A percentile compares a stretch with the other conserved stretches of the same genome.
phyloP scores from a whole-genome alignment of 2,113 vertebrate genomes.

The Gnathonemus echidnorhynchus region DNA sequence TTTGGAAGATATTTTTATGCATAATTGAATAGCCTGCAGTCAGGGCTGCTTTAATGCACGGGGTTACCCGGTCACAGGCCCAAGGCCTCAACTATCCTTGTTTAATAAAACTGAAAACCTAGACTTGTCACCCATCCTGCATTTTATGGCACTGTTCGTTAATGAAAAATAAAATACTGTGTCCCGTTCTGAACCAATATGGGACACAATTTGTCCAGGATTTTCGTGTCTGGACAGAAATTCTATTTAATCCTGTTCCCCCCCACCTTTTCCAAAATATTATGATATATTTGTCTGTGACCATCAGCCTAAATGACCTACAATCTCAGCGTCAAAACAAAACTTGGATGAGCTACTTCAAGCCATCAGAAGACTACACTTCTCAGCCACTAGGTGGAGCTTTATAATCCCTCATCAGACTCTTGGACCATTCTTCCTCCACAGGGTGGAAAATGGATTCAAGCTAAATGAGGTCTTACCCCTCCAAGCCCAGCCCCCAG shows the following conservation, averaged over 20 bases:
- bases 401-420: neutral
- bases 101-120: neutral
- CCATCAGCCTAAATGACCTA: neutral
- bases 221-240: neutral
- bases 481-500: slow-evolving; percentile 26
- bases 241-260: neutral
- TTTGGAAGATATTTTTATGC: neutral
- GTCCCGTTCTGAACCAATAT: neutral
- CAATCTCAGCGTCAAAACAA: neutral
- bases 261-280: neutral
- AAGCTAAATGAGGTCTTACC: slow-evolving; percentile 4
- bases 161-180: neutral
- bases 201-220: neutral
- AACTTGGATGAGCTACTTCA: neutral
- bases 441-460: slow-evolving; percentile 11
- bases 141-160: neutral
- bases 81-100: neutral
- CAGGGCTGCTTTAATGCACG: neutral
- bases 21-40: neutral
- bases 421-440: neutral
- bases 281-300: neutral
- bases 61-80: neutral
- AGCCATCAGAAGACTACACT: neutral
- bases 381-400: slow-evolving; percentile 1
- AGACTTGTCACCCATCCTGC: neutral